Percentiles rank a stretch among this genome's conserved stretches.
Conservation (phyloP, 2,797 vertebrate species). For the Neomorphus geoffroyi region DNA sequence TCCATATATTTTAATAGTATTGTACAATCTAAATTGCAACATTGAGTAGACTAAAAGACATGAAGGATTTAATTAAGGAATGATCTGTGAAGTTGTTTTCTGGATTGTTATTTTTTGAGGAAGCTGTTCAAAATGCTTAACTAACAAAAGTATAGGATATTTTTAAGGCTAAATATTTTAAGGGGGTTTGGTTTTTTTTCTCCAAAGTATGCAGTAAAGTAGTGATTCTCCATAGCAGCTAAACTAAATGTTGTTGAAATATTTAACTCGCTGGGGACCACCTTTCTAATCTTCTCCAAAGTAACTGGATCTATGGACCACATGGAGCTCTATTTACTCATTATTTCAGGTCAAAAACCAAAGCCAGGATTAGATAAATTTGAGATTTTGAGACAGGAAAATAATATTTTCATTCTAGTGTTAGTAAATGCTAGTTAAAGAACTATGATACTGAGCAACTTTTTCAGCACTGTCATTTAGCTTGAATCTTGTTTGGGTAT, state of each 20-base stretch:
- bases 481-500: conserved; percentile 5
- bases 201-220: neutral
- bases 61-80: neutral
- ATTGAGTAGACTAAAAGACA: neutral
- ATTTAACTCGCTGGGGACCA: neutral
- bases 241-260: neutral
- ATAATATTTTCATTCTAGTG: conserved; percentile 12
- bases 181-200: neutral
- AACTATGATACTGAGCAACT: neutral
- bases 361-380: conserved; percentile 20
- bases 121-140: neutral
- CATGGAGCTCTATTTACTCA: neutral
- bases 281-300: neutral
- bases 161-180: neutral
- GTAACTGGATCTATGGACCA: neutral
- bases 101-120: neutral
- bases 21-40: neutral
- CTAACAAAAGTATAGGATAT: neutral
- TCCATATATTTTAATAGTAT: neutral
- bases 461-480: neutral
- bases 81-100: neutral
- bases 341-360: neutral
- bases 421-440: conserved; percentile 3
- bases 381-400: conserved; percentile 15
- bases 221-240: neutral